Evolutionary conservation across 2,797 vertebrate species (phyloP).

Genomic region (Chaetophractus vellerosus): DNA sequence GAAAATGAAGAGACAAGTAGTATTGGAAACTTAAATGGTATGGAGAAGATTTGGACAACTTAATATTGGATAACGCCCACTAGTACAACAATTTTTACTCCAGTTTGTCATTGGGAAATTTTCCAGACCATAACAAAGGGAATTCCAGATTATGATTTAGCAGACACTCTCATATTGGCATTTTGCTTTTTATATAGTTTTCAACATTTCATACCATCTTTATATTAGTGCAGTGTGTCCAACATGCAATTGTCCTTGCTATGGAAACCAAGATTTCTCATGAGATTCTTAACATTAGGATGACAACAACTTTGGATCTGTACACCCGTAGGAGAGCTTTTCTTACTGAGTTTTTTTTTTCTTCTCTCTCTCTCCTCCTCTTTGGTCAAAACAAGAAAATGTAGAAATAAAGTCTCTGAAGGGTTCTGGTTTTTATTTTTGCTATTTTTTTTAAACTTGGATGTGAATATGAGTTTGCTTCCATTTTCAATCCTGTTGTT

Average conservation of each 20-base stretch:
- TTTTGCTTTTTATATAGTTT: conserved; percentile 56
- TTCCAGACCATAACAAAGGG: conserved; percentile 72
- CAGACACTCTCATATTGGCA: conserved; percentile 68
- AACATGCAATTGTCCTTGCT: conserved; percentile 26
- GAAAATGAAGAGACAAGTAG: not conserved
- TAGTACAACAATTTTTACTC: conserved; percentile 56
- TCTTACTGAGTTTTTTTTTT: conserved; percentile 9
- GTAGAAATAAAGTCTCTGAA: conserved; percentile 42
- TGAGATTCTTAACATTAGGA: conserved; percentile 67
- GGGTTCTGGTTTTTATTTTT: conserved; percentile 1
- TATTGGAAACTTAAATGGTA: not conserved
- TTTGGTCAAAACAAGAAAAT: conserved; percentile 70
- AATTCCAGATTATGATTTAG: conserved; percentile 75
- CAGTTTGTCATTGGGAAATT: conserved; percentile 62
- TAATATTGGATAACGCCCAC: conserved; percentile 45
- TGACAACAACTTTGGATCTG: conserved; percentile 61
- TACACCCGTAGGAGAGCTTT: not conserved
- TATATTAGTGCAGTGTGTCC: conserved; percentile 44
- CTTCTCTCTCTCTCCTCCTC: conserved; percentile 49
- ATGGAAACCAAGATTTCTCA: conserved; percentile 72
- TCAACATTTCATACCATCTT: conserved; percentile 75
- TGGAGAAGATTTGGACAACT: conserved; percentile 48
- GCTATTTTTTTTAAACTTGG: conserved; percentile 60
- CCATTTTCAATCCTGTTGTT: conserved; percentile 46
- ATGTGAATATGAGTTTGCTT: conserved; percentile 57